A percentile compares a stretch with the other conserved stretches of the same genome.
Conservation (phyloP, 2,797 vertebrate species). For the Rhadinocentrus ornatus region DNA sequence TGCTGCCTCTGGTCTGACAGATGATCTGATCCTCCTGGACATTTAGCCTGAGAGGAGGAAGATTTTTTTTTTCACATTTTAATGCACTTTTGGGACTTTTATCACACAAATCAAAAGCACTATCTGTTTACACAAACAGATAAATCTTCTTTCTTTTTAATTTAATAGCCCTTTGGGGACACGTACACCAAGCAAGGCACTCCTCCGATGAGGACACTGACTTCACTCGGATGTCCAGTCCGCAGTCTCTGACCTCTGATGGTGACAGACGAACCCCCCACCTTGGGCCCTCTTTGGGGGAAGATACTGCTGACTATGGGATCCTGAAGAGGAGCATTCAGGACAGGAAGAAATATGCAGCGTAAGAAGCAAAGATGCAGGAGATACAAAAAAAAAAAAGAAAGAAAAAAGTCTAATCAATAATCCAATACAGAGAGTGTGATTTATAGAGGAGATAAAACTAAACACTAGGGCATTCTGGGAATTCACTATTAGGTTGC, state of each 20-base stretch:
- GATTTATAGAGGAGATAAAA: conserved; percentile 62
- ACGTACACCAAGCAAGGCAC: conserved; percentile 91
- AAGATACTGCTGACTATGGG: conserved; percentile 88
- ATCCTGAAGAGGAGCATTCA: conserved; percentile 77
- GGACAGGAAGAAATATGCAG: conserved; percentile 1
- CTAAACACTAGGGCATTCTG: conserved; percentile 46
- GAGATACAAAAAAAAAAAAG: conserved; percentile 5
- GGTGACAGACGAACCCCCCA: conserved; percentile 90
- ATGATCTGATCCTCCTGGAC: conserved; percentile 85
- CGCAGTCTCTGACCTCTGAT: conserved; percentile 87
- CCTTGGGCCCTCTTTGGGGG: conserved; percentile 90
- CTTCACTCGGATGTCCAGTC: conserved; percentile 89
- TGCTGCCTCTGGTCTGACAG: conserved; percentile 88
- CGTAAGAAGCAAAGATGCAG: conserved; percentile 6
- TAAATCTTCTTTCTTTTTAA: not conserved
- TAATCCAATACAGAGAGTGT: conserved; percentile 33
- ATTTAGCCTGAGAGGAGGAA: conserved; percentile 63
- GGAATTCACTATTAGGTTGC: conserved; percentile 35
- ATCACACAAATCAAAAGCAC: not conserved
- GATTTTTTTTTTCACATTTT: not conserved
- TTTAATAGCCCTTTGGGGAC: not conserved
- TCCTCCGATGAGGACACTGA: conserved; percentile 90
- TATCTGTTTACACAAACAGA: too few species aligned
- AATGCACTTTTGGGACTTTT: not conserved
- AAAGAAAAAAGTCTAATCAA: conserved; percentile 37